Conservation (phyloP, 2,888 invertebrate species). For the Drosophila rubida region DNA sequence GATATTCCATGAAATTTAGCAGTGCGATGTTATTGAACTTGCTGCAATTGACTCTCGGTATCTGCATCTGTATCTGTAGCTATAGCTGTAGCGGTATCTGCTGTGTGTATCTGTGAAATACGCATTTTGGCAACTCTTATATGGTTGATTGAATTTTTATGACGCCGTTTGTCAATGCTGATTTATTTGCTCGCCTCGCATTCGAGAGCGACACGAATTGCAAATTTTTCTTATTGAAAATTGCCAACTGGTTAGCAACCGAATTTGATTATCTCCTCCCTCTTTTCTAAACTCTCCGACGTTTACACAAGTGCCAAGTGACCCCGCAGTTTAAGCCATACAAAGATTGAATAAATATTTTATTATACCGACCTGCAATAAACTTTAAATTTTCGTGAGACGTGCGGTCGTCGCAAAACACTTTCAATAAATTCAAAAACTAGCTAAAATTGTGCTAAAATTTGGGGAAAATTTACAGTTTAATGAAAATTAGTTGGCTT, state of each 20-base stretch:
- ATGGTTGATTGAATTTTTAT: slow-evolving; percentile 53
- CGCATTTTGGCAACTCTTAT: slow-evolving; percentile 11
- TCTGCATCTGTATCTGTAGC: slow-evolving; percentile 2
- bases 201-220: slow-evolving; percentile 10
- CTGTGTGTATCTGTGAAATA: slow-evolving; percentile 9
- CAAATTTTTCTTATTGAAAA: slow-evolving; percentile 13
- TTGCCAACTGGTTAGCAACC: slow-evolving; percentile 26
- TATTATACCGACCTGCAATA: neutral
- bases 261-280: slow-evolving; percentile 17
- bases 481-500: no score
- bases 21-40: slow-evolving; percentile 59
- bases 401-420: neutral
- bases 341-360: slow-evolving; percentile 15
- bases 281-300: neutral
- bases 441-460: neutral
- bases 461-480: no score
- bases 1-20: slow-evolving; percentile 47
- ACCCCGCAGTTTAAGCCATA: neutral
- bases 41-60: slow-evolving; percentile 27
- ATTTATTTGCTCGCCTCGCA: slow-evolving; percentile 53
- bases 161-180: slow-evolving; percentile 62
- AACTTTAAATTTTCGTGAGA: neutral
- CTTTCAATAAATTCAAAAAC: slow-evolving; percentile 1
- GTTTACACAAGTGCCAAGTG: slow-evolving; percentile 7
- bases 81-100: slow-evolving; percentile 11